Conservation (phyloP, 2,888 invertebrate genomes). For the Apodemia hepburni region DNA sequence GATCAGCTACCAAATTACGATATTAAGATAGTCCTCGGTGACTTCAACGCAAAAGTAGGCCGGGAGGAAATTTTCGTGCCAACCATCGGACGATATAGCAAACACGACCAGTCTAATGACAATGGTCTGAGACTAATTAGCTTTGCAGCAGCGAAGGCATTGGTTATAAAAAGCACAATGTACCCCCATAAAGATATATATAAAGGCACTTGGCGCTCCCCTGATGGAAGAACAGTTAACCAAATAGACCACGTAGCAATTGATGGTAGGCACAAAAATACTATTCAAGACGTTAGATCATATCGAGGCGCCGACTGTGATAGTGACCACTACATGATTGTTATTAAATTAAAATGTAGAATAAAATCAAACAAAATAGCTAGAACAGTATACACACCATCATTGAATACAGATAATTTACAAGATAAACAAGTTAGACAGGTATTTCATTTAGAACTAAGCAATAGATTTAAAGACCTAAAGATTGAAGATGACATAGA, state of each 20-base stretch:
- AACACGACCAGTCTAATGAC: background rate
- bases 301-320: too few species aligned
- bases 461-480: too few species aligned
- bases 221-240: background rate
- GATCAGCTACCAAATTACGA: too few species aligned
- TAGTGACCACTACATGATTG: too few species aligned
- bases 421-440: too few species aligned
- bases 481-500: too few species aligned
- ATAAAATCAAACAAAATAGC: too few species aligned
- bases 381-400: too few species aligned
- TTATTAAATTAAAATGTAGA: too few species aligned
- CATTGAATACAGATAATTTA: too few species aligned
- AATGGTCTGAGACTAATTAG: slow-evolving; percentile 18
- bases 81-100: slow-evolving; percentile 11
- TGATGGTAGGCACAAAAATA: background rate
- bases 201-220: slow-evolving; percentile 2
- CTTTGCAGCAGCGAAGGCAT: slow-evolving; percentile 20
- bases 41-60: background rate
- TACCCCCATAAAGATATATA: slow-evolving; percentile 9
- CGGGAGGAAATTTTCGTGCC: background rate
- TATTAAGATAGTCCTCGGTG: background rate
- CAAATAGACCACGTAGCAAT: slow-evolving; percentile 2
- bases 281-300: too few species aligned
- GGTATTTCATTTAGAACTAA: too few species aligned
- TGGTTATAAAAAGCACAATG: slow-evolving; percentile 27